A percentile compares a stretch with the other conserved stretches of the same genome.
Conservation (phyloP, 1,140 invertebrate species). For the Camponotus floridanus region DNA sequence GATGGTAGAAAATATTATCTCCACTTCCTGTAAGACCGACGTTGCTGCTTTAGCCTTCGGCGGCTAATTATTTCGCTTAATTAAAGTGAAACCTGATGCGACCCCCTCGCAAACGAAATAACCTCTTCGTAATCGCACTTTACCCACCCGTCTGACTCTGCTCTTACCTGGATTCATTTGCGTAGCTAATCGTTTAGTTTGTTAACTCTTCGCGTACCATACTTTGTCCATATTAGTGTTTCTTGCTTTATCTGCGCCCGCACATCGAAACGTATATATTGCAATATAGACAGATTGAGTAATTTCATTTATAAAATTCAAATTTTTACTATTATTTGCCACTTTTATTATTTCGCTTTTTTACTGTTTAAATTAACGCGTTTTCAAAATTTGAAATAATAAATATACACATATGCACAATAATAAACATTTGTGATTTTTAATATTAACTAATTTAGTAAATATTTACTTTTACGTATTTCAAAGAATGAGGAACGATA, state of each 20-base stretch:
- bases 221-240: not conserved
- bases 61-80: conserved; percentile 76
- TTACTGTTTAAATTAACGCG: not conserved
- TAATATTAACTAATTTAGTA: too few relatives aligned
- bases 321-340: not conserved
- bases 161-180: conserved; percentile 64
- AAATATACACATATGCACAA: not conserved
- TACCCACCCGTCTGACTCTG: not conserved
- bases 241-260: not conserved
- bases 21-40: conserved; percentile 51
- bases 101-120: conserved; percentile 70
- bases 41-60: conserved; percentile 60
- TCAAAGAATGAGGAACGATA: too few relatives aligned
- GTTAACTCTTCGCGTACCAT: conserved; percentile 31
- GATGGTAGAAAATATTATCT: conserved; percentile 63
- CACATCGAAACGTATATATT: not conserved
- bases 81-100: conserved; percentile 74
- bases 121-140: conserved; percentile 69
- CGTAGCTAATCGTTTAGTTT: conserved; percentile 70
- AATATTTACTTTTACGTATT: not conserved
- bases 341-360: too few relatives aligned
- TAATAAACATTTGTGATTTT: not conserved
- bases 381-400: not conserved
- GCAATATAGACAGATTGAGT: conserved; percentile 11
- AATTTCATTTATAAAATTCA: conserved; percentile 26